phyloP scores from a whole-genome alignment of 1,140 invertebrate genomes.

The Leptonema lineaticorne region DNA sequence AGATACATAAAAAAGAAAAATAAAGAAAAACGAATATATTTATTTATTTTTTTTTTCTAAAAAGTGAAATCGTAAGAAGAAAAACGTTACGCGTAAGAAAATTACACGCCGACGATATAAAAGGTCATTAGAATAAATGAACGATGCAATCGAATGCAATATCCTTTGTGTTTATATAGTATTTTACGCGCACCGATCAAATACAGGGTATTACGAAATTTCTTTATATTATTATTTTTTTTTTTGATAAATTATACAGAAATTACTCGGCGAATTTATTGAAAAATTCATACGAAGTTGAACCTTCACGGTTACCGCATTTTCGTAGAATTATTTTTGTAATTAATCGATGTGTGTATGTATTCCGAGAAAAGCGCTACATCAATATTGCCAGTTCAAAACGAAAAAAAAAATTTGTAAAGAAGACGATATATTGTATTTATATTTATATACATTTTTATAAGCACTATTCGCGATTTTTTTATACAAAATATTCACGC shows the following conservation, averaged over 20 bases:
- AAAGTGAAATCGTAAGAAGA: too few species aligned
- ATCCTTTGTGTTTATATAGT: neutral
- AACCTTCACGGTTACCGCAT: conserved; percentile 4
- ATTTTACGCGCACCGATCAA: too few species aligned
- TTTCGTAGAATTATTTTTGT: neutral
- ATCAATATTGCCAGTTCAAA: too few species aligned
- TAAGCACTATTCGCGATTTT: neutral
- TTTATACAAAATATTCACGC: neutral
- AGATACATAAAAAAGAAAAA: too few species aligned
- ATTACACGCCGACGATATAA: neutral
- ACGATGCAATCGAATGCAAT: neutral
- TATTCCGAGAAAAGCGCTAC: neutral
- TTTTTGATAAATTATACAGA: neutral
- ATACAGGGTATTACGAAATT: neutral
- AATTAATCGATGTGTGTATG: too few species aligned
- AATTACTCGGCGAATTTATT: neutral
- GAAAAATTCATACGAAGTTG: conserved; percentile 2
- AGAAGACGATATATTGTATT: too few species aligned
- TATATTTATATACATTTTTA: neutral
- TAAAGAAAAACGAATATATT: too few species aligned
- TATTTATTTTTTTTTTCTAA: too few species aligned
- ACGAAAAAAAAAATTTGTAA: too few species aligned
- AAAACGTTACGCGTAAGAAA: too few species aligned
- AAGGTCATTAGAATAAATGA: neutral
- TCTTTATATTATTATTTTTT: too few species aligned